phyloP scores from a whole-genome alignment of 2,797 vertebrate species.

The Pogonophryne albipinna region DNA sequence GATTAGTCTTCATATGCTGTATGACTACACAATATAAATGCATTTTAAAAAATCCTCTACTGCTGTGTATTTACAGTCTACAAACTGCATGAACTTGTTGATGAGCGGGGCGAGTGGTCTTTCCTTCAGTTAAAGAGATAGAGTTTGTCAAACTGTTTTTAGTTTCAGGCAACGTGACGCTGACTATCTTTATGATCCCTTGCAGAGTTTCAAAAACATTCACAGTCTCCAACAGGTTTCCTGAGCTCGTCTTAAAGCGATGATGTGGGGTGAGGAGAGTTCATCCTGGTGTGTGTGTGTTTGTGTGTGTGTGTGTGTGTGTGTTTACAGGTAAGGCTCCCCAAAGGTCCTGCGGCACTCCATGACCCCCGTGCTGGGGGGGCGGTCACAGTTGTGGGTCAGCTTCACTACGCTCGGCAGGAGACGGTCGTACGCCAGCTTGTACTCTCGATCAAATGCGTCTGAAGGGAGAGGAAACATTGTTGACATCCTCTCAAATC shows the following conservation, averaged over 20 bases:
- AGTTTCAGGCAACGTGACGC: conserved; percentile 39
- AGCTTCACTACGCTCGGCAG: conserved; percentile 93
- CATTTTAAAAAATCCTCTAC: conserved; percentile 64
- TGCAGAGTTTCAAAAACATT: conserved; percentile 33
- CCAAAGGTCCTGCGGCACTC: conserved; percentile 96
- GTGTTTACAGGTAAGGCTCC: conserved; percentile 87
- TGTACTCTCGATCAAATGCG: conserved; percentile 97
- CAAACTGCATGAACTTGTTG: conserved; percentile 26
- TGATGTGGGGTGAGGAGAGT: background rate
- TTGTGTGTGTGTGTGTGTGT: background rate
- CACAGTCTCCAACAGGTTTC: conserved; percentile 65
- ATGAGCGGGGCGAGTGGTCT: conserved; percentile 16
- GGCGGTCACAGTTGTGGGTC: conserved; percentile 95
- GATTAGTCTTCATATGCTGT: conserved; percentile 74
- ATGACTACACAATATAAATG: conserved; percentile 81
- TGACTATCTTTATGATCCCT: background rate
- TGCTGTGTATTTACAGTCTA: conserved; percentile 70
- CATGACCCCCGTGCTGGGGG: conserved; percentile 95
- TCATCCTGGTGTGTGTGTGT: background rate
- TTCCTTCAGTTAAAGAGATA: conserved; percentile 11
- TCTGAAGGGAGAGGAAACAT: conserved; percentile 80
- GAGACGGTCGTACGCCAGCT: conserved; percentile 95
- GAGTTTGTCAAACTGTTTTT: conserved; percentile 6
- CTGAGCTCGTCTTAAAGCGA: conserved; percentile 72
- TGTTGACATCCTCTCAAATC: too few species aligned